Conservation (phyloP, 2,797 vertebrate species). For the Bryconaethiops microstoma region DNA sequence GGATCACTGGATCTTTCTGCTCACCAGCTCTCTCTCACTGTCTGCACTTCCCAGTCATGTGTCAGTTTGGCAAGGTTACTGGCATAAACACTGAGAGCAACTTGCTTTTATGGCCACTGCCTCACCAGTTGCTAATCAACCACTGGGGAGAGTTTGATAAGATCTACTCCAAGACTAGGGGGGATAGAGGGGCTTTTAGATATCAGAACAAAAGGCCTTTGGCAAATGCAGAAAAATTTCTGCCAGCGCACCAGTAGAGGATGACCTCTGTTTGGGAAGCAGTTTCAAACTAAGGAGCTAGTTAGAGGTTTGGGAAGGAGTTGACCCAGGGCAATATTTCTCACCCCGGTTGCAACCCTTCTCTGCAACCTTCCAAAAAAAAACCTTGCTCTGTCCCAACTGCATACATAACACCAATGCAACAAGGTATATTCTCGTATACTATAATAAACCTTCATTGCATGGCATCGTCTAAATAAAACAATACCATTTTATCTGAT, state of each 20-base stretch:
- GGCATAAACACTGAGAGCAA: neutral
- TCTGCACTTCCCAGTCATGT: neutral
- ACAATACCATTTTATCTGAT: too few species aligned
- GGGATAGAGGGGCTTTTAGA: neutral
- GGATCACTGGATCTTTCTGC: neutral
- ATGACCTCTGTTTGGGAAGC: neutral
- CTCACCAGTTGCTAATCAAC: slow-evolving; percentile 5
- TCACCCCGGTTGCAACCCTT: neutral
- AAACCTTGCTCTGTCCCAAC: neutral
- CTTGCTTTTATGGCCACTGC: neutral
- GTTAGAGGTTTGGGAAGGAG: slow-evolving; percentile 4
- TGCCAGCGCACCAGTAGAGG: neutral
- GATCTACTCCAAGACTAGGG: neutral
- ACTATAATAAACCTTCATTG: too few species aligned
- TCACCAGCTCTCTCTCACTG: neutral
- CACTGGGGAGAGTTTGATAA: slow-evolving; percentile 5
- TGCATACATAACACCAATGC: neutral
- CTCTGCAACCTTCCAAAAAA: neutral
- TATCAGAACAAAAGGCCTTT: neutral
- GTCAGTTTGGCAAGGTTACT: neutral
- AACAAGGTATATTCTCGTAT: too few species aligned
- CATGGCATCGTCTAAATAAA: too few species aligned
- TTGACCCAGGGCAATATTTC: neutral
- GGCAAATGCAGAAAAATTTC: slow-evolving; percentile 1
- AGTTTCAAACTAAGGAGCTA: neutral